A percentile compares a stretch with the other conserved stretches of the same genome.
phyloP scores from a whole-genome alignment of 2,888 invertebrate genomes.

The Eupithecia pulchellata region DNA sequence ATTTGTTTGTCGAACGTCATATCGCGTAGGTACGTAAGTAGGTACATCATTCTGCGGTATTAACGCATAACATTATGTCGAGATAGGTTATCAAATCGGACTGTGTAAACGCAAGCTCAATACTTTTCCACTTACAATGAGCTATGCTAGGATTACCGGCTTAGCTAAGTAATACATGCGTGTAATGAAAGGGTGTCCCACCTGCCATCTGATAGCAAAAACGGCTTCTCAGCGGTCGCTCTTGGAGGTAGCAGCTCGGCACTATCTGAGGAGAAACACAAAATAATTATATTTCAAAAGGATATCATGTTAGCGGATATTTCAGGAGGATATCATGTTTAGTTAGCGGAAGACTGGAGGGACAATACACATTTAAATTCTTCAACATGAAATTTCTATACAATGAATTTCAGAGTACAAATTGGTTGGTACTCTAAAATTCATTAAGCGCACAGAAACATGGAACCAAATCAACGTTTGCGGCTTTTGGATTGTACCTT shows the following conservation, averaged over 20 bases:
- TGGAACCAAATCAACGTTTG: too few species aligned
- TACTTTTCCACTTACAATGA: neutral
- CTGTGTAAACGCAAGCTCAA: neutral
- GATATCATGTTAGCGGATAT: neutral
- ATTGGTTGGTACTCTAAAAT: too few species aligned
- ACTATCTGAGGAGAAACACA: slow-evolving; percentile 59
- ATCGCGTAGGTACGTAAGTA: too few species aligned
- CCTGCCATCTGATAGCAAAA: slow-evolving; percentile 92
- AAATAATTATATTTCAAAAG: neutral
- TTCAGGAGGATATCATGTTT: neutral
- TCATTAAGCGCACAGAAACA: too few species aligned
- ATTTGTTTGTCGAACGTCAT: neutral
- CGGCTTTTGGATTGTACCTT: too few species aligned
- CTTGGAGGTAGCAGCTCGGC: slow-evolving; percentile 86
- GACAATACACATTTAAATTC: too few species aligned
- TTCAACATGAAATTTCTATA: too few species aligned
- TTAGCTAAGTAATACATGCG: neutral
- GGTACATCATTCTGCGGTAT: too few species aligned
- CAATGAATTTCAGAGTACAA: too few species aligned
- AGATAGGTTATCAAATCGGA: neutral
- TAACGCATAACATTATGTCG: too few species aligned
- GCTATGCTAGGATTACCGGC: neutral
- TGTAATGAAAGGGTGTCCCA: slow-evolving; percentile 48
- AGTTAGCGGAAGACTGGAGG: neutral
- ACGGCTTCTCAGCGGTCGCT: slow-evolving; percentile 92